phyloP scores from a whole-genome alignment of 2,113 vertebrate species.

The Oenanthe melanoleuca region DNA sequence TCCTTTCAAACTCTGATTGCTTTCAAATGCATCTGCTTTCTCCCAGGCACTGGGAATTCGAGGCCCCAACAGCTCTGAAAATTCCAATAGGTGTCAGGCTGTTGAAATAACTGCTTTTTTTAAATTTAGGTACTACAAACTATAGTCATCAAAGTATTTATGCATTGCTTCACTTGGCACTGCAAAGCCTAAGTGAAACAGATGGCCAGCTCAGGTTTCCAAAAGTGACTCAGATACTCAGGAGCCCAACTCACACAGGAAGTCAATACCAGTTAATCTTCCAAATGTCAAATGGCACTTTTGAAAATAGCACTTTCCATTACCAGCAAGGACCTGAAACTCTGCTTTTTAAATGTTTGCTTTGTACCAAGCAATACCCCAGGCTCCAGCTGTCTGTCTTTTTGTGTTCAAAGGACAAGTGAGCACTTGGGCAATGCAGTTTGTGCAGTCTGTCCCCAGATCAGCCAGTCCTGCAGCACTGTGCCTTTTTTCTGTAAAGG shows the following conservation, averaged over 20 bases:
- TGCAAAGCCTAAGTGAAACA: slow-evolving; percentile 38
- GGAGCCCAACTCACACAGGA: slow-evolving; percentile 48
- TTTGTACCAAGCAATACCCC: not conserved
- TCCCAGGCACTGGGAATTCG: slow-evolving; percentile 1
- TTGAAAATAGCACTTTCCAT: slow-evolving; percentile 50
- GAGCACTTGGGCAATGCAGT: not conserved
- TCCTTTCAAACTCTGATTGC: not conserved
- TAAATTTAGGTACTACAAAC: slow-evolving; percentile 8
- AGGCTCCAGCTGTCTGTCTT: slow-evolving; percentile 1
- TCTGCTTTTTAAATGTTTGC: slow-evolving; percentile 32
- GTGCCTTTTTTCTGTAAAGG: not conserved
- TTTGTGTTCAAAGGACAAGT: not conserved
- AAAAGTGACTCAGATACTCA: slow-evolving; percentile 51
- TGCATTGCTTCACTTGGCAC: slow-evolving; percentile 16
- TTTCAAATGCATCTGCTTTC: slow-evolving; percentile 36
- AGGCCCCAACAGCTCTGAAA: slow-evolving; percentile 9
- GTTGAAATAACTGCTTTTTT: slow-evolving; percentile 28
- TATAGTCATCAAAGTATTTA: slow-evolving; percentile 7
- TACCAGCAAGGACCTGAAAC: not conserved
- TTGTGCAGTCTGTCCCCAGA: not conserved
- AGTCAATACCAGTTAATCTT: slow-evolving; percentile 56
- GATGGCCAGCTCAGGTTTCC: slow-evolving; percentile 57
- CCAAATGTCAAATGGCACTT: slow-evolving; percentile 54
- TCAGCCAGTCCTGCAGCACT: not conserved
- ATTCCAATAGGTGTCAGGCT: slow-evolving; percentile 26